phyloP scores from a whole-genome alignment of 2,113 vertebrate species.

The Ophthalmolycus amberensis region DNA sequence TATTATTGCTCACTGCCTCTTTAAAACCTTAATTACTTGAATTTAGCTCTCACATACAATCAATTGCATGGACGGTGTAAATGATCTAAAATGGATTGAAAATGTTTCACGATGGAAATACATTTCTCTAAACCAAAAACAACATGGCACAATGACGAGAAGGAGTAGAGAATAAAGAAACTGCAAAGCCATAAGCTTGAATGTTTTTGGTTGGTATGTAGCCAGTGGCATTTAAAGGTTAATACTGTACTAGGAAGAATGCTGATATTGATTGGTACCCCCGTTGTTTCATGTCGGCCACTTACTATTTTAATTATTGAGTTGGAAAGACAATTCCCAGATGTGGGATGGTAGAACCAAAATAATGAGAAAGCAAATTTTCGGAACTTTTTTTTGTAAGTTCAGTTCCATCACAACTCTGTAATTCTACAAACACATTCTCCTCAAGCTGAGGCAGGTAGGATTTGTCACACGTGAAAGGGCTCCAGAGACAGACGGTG shows the following conservation, averaged over 20 bases:
- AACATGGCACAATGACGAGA: background rate
- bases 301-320: constrained; percentile 36
- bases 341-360: background rate
- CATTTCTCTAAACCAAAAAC: background rate
- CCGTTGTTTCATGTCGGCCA: constrained; percentile 20
- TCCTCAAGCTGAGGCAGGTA: background rate
- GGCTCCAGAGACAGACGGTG: constrained; percentile 20
- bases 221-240: constrained; percentile 73
- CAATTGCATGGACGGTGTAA: background rate
- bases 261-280: constrained; percentile 54
- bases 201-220: constrained; percentile 17
- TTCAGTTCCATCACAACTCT: constrained; percentile 5
- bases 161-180: background rate
- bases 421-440: background rate
- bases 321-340: constrained; percentile 32
- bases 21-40: background rate
- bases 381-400: background rate
- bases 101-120: background rate
- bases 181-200: background rate
- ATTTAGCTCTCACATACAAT: background rate
- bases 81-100: background rate
- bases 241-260: constrained; percentile 53
- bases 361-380: background rate
- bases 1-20: background rate
- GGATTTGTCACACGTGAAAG: constrained; percentile 10